These are phyloP conservation scores for Lepus americanus DNA, from an alignment of 2,113 vertebrate species.

Conservation along the genomic window DNA sequence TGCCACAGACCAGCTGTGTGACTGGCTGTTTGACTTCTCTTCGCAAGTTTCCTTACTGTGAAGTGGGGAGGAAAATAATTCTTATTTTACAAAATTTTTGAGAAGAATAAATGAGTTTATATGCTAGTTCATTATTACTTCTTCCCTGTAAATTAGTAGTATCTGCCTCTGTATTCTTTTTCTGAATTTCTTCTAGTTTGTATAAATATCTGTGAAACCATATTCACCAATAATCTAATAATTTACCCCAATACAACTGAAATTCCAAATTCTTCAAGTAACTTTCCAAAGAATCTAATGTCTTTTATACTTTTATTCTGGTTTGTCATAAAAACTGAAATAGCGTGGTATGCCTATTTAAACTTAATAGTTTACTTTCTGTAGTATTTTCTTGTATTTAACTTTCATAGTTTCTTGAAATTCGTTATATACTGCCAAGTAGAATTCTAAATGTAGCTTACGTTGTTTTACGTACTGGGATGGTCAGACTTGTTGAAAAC, in stretches of 20 bases:
- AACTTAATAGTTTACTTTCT: not conserved
- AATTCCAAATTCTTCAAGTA: not conserved
- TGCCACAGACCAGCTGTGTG: not conserved
- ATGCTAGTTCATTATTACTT: not conserved
- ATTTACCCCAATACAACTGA: not conserved
- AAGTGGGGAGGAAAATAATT: not conserved
- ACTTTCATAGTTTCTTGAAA: not conserved
- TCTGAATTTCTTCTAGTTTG: not conserved
- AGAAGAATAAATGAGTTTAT: not conserved
- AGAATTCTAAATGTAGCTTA: not conserved
- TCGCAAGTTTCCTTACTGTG: not conserved
- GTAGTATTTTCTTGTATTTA: not conserved
- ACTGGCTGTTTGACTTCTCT: accelerated
- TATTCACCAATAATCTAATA: not conserved
- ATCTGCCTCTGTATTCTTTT: not conserved
- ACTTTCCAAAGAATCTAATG: not conserved
- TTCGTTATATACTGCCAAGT: not conserved
- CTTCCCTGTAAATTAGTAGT: not conserved
- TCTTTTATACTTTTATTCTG: not conserved
- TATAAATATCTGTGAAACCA: not conserved
- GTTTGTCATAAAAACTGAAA: not conserved
- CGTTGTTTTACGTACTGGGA: not conserved
- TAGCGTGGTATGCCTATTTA: not conserved
- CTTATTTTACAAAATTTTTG: not conserved
- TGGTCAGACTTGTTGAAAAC: not conserved